Evolutionary conservation across 2,113 vertebrate species (phyloP).

Genomic region (Poecile atricapillus): DNA sequence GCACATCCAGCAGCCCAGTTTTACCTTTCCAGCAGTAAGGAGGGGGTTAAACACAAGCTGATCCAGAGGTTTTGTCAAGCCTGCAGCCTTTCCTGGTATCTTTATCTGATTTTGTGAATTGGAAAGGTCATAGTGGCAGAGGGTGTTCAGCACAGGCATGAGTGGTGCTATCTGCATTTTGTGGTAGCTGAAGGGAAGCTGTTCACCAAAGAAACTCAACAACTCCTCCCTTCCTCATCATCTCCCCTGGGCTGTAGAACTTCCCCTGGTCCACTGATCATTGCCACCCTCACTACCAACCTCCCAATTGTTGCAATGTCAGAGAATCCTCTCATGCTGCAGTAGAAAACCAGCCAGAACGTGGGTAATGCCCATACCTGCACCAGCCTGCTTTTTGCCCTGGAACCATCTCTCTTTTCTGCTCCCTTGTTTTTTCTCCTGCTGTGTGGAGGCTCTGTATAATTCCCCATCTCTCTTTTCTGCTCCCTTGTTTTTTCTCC

Average conservation of each 20-base stretch:
- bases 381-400: not conserved
- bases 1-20: not conserved
- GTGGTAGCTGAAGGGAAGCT: not conserved
- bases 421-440: not conserved
- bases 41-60: not conserved
- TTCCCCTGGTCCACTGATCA: not conserved
- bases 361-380: not conserved
- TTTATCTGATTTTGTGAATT: not conserved
- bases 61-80: not conserved
- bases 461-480: not conserved
- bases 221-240: not conserved
- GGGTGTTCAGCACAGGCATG: not conserved
- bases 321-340: not conserved
- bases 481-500: not conserved
- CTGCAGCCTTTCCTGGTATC: not conserved
- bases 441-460: fast-evolving
- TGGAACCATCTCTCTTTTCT: not conserved
- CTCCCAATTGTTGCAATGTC: not conserved
- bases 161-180: not conserved
- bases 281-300: not conserved
- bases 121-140: not conserved
- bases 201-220: not conserved
- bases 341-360: not conserved
- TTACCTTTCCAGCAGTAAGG: not conserved
- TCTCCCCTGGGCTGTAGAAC: not conserved